Evolutionary conservation across 2,888 invertebrate species (phyloP).

Genomic region (Euproctis similis): DNA sequence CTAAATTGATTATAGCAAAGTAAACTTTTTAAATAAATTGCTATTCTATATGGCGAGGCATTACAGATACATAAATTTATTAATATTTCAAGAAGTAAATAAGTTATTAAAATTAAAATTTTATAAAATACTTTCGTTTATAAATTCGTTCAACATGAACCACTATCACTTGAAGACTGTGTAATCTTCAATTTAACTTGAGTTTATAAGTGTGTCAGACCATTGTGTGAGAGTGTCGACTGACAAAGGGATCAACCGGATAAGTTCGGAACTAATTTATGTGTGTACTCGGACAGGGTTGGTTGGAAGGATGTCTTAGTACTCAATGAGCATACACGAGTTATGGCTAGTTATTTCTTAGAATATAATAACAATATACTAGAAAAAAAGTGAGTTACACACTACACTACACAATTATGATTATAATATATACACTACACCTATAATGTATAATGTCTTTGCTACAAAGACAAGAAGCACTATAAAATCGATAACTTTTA

Average conservation of each 20-base stretch:
- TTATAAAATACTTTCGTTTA: slow-evolving; percentile 7
- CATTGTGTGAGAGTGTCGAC: slow-evolving; percentile 18
- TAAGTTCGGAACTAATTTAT: slow-evolving; percentile 33
- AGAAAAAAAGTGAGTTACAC: not conserved
- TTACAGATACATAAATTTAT: too few species aligned
- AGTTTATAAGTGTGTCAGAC: slow-evolving; percentile 41
- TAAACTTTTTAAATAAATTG: too few species aligned
- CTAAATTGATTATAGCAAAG: too few species aligned
- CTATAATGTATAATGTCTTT: too few species aligned
- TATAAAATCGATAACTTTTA: too few species aligned
- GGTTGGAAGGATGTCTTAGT: not conserved
- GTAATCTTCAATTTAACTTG: slow-evolving; percentile 20
- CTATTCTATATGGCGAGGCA: too few species aligned
- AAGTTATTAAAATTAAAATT: slow-evolving; percentile 1
- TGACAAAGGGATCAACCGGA: slow-evolving; percentile 40
- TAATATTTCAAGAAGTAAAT: too few species aligned
- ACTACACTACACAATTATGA: too few species aligned
- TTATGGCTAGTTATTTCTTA: slow-evolving; percentile 2
- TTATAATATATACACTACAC: too few species aligned
- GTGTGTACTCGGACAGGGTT: slow-evolving; percentile 28
- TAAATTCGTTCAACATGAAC: slow-evolving; percentile 23
- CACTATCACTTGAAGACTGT: slow-evolving; percentile 34
- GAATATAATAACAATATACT: not conserved
- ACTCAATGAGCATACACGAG: not conserved
- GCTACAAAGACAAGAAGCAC: too few species aligned